Percentiles rank a stretch among this genome's conserved stretches.
Evolutionary conservation across 2,797 vertebrate species (phyloP).

Genomic region (Lacerta bilineata): DNA sequence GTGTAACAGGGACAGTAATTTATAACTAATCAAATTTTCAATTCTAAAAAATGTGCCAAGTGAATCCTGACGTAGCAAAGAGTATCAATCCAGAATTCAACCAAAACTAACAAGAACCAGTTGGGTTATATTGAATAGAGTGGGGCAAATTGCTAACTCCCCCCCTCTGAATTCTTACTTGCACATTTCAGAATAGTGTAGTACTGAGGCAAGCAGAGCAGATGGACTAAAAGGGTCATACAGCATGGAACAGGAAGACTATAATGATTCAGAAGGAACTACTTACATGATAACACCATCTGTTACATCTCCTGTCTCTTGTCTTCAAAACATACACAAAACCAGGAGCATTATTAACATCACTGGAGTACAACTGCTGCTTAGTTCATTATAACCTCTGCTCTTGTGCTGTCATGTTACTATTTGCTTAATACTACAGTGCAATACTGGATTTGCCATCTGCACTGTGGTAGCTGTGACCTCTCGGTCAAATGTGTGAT

Average conservation of each 20-base stretch:
- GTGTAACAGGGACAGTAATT: too few relatives aligned
- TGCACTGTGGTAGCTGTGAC: neutral
- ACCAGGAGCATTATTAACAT: neutral
- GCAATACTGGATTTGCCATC: neutral
- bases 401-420: neutral
- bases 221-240: slow-evolving; percentile 2
- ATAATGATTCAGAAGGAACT: neutral
- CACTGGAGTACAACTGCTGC: neutral
- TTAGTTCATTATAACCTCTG: neutral
- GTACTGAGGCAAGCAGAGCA: slow-evolving; percentile 20
- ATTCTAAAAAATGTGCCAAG: neutral
- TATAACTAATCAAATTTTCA: neutral
- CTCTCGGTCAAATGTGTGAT: neutral
- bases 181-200: slow-evolving; percentile 16
- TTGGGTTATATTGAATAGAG: neutral
- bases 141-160: neutral
- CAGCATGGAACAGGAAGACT: neutral
- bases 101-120: slow-evolving; percentile 16
- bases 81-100: neutral
- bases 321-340: slow-evolving; percentile 4
- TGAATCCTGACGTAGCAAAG: neutral
- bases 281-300: neutral
- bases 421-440: slow-evolving; percentile 24
- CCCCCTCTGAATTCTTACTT: slow-evolving; percentile 24
- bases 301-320: neutral